phyloP scores from a whole-genome alignment of 2,113 vertebrate species.

The Rana temporaria region DNA sequence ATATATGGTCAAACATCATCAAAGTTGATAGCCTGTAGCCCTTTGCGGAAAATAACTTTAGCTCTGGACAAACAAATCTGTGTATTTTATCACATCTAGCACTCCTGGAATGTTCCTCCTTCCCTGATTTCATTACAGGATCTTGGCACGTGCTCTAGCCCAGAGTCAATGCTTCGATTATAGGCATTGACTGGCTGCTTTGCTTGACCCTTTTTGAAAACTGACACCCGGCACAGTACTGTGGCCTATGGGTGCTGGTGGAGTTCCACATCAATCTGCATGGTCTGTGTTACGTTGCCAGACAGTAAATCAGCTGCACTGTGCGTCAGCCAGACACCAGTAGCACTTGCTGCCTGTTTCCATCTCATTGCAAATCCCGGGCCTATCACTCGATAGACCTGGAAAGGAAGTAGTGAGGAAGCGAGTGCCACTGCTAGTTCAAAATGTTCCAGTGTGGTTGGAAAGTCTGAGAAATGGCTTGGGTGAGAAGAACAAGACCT shows the following conservation, averaged over 20 bases:
- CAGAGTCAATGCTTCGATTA: conserved; percentile 52
- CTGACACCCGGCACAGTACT: conserved; percentile 41
- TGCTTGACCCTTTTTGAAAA: conserved; percentile 53
- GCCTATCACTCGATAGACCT: conserved; percentile 77
- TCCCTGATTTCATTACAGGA: conserved; percentile 51
- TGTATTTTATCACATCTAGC: conserved; percentile 53
- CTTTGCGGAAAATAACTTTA: conserved; percentile 40
- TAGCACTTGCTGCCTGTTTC: conserved; percentile 68
- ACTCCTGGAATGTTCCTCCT: conserved; percentile 47
- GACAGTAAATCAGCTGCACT: conserved; percentile 62
- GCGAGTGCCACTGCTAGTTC: conserved; percentile 82
- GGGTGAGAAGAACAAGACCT: conserved; percentile 87
- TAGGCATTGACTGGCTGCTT: conserved; percentile 51
- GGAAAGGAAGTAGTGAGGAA: conserved; percentile 79
- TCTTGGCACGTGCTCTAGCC: conserved; percentile 33
- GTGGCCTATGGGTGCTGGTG: conserved; percentile 46
- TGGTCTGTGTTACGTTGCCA: conserved; percentile 49
- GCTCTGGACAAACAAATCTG: conserved; percentile 50
- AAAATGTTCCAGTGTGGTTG: conserved; percentile 88
- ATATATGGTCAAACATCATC: conserved; percentile 52
- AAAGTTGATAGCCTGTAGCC: conserved; percentile 42
- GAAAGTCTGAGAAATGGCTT: conserved; percentile 86
- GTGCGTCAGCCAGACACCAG: conserved; percentile 66
- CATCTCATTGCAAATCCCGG: conserved; percentile 73
- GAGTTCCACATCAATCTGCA: conserved; percentile 33